Base-by-base conservation (phyloP, 2,797 vertebrate genomes). In the Brachymystax lenok region DNA sequence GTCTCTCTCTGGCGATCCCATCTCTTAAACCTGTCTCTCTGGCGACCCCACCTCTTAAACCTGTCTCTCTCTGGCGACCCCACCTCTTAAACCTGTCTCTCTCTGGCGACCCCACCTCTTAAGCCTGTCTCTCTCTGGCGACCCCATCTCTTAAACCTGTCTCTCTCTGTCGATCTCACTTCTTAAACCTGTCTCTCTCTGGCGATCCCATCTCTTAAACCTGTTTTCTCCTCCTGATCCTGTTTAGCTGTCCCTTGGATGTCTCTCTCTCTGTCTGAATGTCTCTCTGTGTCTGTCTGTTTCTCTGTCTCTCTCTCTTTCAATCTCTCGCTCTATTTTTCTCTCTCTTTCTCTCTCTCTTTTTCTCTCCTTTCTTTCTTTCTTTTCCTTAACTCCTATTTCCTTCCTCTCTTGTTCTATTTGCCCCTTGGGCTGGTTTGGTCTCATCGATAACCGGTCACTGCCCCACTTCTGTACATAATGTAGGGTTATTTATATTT, bases 401-500 rank as follows among this genome's bases (percentile, higher is more conserved):
- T 46, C 40, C 10, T 46, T 46, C 27, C 21, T 40, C 40, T 40
- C 35, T 63, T 63, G 46, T 8, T 19, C n/a, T 12, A 10, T 61
- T 56, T 52, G 68, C 28, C 4, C 21, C 52, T 81, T 59, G 27
- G 77, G 82, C 79, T 75, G 69, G 80, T 75, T 77, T 35, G 6
- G 50, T 74, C 64, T 67, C 16, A 14, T 17, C 27, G 14, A 52
- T 61, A 46, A 73, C 69, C 82, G 80, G 80, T 88, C 82, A 78
- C 80, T 76, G 27, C 77, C 17, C 85, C 77, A 77, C 78, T 86
- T 90, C 92, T 95, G 94, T 94, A 94, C 91, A 95, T 95, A 94
- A 86, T 90, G 90, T 93, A 92, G 90, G 88, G 85, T 93, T 95
- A 95, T 95, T 95, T 95, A 95, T 94, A 94, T 90, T 92, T 92